Conservation (phyloP, 2,888 invertebrate genomes). For the Zaprionus obscuricornis region DNA sequence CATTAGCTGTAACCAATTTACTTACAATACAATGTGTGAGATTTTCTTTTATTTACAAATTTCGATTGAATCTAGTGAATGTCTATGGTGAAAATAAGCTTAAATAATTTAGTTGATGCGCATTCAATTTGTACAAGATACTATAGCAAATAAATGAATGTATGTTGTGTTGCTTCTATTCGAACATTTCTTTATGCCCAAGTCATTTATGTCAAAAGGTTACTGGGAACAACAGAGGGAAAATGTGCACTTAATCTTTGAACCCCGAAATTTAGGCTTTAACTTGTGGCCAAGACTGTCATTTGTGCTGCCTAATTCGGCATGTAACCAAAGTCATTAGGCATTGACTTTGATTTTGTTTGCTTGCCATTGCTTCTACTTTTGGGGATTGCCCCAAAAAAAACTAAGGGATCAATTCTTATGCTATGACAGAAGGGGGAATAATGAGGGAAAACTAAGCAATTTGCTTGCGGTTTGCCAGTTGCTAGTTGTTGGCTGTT, state of each 20-base stretch:
- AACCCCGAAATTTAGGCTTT: conserved; percentile 30
- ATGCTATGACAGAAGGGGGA: no score
- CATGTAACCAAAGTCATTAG: conserved; percentile 66
- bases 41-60: no score
- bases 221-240: conserved; percentile 2
- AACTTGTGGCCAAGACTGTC: conserved; percentile 29
- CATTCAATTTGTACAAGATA: conserved; percentile 33
- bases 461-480: no score
- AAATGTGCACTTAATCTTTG: conserved; percentile 32
- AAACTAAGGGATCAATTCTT: no score
- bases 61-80: no score
- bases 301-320: conserved; percentile 62
- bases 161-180: neutral
- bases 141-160: no score
- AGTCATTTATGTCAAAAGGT: conserved; percentile 17
- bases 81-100: conserved; percentile 29
- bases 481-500: no score
- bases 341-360: conserved; percentile 54
- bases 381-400: no score
- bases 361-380: no score
- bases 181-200: neutral
- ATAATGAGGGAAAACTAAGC: no score
- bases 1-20: no score
- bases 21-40: no score
- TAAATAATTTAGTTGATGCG: conserved; percentile 37